Conservation (phyloP, 2,888 invertebrate species). For the Microctonus hyperodae region DNA sequence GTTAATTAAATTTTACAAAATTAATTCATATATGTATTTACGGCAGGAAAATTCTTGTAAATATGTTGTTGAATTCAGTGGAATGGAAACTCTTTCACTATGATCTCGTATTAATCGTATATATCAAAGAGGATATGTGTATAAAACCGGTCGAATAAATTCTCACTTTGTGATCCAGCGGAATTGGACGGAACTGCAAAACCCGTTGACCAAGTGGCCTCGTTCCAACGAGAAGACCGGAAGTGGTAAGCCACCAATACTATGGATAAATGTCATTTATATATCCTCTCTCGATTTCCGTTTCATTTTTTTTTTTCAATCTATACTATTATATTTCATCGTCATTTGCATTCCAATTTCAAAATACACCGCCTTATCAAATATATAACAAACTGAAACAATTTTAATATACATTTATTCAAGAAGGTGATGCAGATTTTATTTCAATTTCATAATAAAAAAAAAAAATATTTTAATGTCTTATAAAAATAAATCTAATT, state of each 20-base stretch:
- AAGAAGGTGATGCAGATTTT: no score
- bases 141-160: conserved; percentile 44
- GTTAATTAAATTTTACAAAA: not conserved
- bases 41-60: not conserved
- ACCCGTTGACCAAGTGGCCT: conserved; percentile 63
- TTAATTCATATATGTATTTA: no score
- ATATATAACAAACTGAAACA: no score
- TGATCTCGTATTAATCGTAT: not conserved
- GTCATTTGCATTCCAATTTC: not conserved
- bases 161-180: conserved; percentile 57
- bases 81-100: conserved; percentile 24
- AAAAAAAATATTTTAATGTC: not conserved
- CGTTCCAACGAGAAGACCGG: conserved; percentile 58
- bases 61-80: not conserved
- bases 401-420: no score
- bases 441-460: no score
- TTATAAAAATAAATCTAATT: no score
- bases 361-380: not conserved
- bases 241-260: conserved; percentile 47
- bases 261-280: conserved; percentile 39
- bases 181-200: conserved; percentile 56
- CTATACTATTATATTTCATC: not conserved
- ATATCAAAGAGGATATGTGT: conserved; percentile 8
- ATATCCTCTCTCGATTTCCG: conserved; percentile 32
- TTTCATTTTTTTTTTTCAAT: not conserved